Evolutionary conservation across 2,113 vertebrate species (phyloP).

Genomic region (Aviceda subcristata): DNA sequence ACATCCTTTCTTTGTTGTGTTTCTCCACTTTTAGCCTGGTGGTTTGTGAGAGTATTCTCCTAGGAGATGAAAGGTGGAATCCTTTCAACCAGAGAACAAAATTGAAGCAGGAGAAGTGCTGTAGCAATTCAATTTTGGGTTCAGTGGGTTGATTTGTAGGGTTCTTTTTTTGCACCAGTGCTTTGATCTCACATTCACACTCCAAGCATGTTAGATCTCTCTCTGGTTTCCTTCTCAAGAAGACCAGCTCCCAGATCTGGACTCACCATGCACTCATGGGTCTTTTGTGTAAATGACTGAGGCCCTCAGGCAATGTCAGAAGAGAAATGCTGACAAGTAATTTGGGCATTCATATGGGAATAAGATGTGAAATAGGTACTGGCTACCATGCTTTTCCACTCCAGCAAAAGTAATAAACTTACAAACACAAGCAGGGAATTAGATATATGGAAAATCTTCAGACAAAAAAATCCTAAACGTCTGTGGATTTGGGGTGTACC

Average conservation of each 20-base stretch:
- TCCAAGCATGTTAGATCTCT: background rate
- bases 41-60: background rate
- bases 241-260: background rate
- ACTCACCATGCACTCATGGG: background rate
- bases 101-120: background rate
- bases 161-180: background rate
- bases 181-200: background rate
- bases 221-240: background rate
- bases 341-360: background rate
- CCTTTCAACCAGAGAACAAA: background rate
- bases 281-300: background rate
- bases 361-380: background rate
- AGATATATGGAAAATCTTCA: background rate
- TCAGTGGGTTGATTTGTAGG: background rate
- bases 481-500: background rate
- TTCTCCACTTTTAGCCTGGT: background rate
- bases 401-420: background rate
- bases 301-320: background rate
- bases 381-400: background rate
- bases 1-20: background rate
- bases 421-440: background rate
- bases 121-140: background rate
- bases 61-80: background rate
- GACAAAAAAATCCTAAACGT: background rate
- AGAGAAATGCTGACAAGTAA: background rate